Evolutionary conservation across 2,113 vertebrate genomes (phyloP).

Genomic region (Microtus montanus): DNA sequence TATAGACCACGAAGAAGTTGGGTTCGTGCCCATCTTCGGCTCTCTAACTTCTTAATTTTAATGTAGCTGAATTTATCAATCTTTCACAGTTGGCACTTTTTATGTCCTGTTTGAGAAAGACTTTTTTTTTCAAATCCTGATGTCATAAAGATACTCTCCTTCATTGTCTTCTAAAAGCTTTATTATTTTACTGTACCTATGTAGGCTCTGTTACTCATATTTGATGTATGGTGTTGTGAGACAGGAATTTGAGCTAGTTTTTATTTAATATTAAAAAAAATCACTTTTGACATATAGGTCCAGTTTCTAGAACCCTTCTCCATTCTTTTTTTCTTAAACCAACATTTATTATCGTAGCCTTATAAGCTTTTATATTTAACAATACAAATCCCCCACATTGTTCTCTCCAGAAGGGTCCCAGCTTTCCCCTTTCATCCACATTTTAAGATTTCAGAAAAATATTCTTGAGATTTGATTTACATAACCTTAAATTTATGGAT

Average conservation of each 20-base stretch:
- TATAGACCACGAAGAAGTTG: slow-evolving; percentile 68
- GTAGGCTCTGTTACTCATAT: background rate
- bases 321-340: background rate
- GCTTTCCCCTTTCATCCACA: slow-evolving; percentile 2
- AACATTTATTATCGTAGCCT: background rate
- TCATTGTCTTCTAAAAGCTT: slow-evolving; percentile 62
- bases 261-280: background rate
- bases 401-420: background rate
- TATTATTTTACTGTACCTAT: slow-evolving; percentile 37
- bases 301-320: background rate
- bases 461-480: slow-evolving; percentile 38
- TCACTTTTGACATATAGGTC: background rate
- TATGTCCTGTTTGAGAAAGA: slow-evolving; percentile 67
- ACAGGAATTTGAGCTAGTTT: background rate
- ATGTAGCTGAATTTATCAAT: slow-evolving; percentile 74
- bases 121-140: background rate
- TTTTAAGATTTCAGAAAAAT: slow-evolving; percentile 18
- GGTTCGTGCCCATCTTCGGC: slow-evolving; percentile 66
- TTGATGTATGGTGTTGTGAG: background rate
- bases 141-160: slow-evolving; percentile 57
- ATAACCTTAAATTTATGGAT: slow-evolving; percentile 19
- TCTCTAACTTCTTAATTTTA: slow-evolving; percentile 74
- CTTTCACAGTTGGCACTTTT: slow-evolving; percentile 69
- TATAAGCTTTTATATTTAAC: slow-evolving; percentile 28
- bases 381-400: background rate